Percentiles rank a stretch among this genome's conserved stretches.
Evolutionary conservation across 1,140 invertebrate genomes (phyloP).

Genomic region (Metaphire vulgaris): DNA sequence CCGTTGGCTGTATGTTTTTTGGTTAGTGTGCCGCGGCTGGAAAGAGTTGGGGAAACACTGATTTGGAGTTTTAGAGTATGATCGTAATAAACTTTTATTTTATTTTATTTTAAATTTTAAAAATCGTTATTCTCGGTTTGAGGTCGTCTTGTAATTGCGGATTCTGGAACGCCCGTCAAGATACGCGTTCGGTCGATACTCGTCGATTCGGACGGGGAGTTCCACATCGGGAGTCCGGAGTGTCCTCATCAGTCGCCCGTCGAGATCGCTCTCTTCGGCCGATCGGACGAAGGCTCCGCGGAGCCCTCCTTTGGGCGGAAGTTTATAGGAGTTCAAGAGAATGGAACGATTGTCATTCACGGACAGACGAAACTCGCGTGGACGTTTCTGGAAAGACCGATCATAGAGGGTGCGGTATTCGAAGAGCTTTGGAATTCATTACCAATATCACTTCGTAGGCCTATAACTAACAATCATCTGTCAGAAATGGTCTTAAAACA

Average conservation of each 20-base stretch:
- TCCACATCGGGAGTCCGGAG: neutral
- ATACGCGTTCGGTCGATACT: neutral
- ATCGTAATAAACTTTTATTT: too few relatives aligned
- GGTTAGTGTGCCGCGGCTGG: too few relatives aligned
- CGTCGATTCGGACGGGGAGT: neutral
- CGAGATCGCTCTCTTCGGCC: constrained; percentile 8
- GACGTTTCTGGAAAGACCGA: constrained; percentile 36
- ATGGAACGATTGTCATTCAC: constrained; percentile 37
- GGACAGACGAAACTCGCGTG: constrained; percentile 38
- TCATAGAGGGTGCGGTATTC: constrained; percentile 14
- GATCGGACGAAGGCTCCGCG: neutral
- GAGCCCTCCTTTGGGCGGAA: constrained; percentile 34
- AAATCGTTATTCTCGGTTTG: too few relatives aligned
- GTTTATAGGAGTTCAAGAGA: constrained; percentile 34
- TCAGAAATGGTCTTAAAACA: too few relatives aligned
- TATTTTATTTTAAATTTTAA: too few relatives aligned
- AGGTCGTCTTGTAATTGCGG: neutral
- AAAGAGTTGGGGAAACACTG: too few relatives aligned
- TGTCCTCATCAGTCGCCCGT: neutral
- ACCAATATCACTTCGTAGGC: too few relatives aligned
- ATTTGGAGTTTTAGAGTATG: too few relatives aligned
- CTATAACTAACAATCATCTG: too few relatives aligned
- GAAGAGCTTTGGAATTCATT: too few relatives aligned
- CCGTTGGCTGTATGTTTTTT: too few relatives aligned
- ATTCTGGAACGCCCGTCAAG: neutral